Conservation (phyloP, 2,888 invertebrate species). For the Drosophila neoperkinsi region DNA sequence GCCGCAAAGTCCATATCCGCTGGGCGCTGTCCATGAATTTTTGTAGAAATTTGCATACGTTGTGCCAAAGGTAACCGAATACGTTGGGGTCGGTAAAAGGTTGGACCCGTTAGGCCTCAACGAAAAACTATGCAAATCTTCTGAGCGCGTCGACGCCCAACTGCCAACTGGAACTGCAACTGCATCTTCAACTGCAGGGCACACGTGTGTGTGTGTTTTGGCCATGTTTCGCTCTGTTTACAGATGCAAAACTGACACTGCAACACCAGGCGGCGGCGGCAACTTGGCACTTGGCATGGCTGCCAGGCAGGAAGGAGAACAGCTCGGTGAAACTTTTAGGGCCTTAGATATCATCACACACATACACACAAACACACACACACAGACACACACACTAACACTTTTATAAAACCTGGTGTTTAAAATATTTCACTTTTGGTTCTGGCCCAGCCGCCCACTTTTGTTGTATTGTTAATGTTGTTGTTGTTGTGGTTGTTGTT, state of each 20-base stretch:
- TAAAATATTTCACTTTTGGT: constrained; percentile 82
- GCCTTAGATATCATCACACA: constrained; percentile 51
- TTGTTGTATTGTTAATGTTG: constrained; percentile 10
- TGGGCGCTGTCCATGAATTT: constrained; percentile 59
- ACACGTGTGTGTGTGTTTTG: constrained; percentile 14
- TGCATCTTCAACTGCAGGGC: background rate
- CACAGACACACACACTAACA: constrained; percentile 11
- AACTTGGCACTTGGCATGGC: constrained; percentile 47
- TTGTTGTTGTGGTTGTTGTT: constrained; percentile 20
- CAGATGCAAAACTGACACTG: constrained; percentile 73
- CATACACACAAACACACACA: constrained; percentile 28
- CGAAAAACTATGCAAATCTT: constrained; percentile 43
- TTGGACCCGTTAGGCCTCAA: constrained; percentile 51
- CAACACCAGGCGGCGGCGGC: constrained; percentile 47
- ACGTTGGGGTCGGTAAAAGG: constrained; percentile 58
- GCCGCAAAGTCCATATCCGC: constrained; percentile 56
- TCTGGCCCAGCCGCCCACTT: constrained; percentile 56
- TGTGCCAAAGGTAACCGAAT: constrained; percentile 46
- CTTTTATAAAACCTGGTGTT: constrained; percentile 59
- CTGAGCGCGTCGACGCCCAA: constrained; percentile 34
- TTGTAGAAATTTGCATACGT: constrained; percentile 59
- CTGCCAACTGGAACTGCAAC: constrained; percentile 22
- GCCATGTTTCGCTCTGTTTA: constrained; percentile 68
- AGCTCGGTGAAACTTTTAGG: constrained; percentile 27
- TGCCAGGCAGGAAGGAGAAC: constrained; percentile 18